Evolutionary conservation across 1,140 invertebrate genomes (phyloP).

Genomic region (Halesus radiatus): DNA sequence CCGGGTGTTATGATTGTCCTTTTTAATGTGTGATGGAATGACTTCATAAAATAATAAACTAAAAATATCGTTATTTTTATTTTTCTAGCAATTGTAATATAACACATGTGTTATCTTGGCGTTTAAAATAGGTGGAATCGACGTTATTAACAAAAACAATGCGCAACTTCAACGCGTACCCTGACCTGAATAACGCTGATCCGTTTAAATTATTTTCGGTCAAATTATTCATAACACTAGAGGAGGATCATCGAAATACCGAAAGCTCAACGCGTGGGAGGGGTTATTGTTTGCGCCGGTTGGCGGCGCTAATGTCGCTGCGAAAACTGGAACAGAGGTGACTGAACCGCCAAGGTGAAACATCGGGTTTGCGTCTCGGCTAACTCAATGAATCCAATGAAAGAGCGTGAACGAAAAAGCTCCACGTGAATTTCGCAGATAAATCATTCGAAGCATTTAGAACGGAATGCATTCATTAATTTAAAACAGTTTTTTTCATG

Average conservation of each 20-base stretch:
- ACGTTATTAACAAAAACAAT: conserved; percentile 9
- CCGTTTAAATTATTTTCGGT: conserved; percentile 24
- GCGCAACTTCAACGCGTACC: conserved; percentile 12
- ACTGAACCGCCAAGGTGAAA: conserved; percentile 32
- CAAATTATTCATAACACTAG: conserved; percentile 39
- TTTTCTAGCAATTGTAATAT: too few relatives aligned
- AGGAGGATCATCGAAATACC: conserved; percentile 30
- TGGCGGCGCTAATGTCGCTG: conserved; percentile 38
- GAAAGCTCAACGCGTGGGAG: conserved; percentile 31
- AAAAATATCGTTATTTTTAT: too few relatives aligned
- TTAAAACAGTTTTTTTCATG: too few relatives aligned
- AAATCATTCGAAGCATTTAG: neutral
- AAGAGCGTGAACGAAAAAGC: conserved; percentile 18
- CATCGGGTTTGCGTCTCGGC: conserved; percentile 35
- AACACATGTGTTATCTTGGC: too few relatives aligned
- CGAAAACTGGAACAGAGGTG: conserved; percentile 39
- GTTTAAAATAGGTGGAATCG: too few relatives aligned
- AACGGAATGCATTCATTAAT: neutral
- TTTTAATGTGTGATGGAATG: too few relatives aligned
- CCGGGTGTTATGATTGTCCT: too few relatives aligned
- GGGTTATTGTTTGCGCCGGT: conserved; percentile 6
- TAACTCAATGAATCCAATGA: conserved; percentile 23
- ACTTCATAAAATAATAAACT: too few relatives aligned
- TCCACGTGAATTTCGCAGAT: neutral
- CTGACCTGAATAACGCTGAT: conserved; percentile 24